Base-by-base conservation (phyloP, 1,140 invertebrate species). In the Hormaphis cornu region DNA sequence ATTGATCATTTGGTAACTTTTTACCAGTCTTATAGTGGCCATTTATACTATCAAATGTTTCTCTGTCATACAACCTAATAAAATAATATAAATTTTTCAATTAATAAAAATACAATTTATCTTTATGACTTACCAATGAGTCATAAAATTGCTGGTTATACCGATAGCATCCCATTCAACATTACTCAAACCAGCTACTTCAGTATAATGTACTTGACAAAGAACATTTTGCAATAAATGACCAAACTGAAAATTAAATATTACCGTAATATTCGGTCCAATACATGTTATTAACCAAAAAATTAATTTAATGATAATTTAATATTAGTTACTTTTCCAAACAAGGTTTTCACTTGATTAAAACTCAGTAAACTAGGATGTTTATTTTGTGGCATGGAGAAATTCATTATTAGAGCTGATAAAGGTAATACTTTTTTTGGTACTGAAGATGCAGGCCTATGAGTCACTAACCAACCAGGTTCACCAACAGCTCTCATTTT, bases 151-250 rank as follows among this genome's bases (percentile, higher is more conserved):
- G 1, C 87, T 84, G 48, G 87, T 87, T 0, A 94, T 84, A 75
- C 88, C 85, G 0, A 88, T 85, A 12, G 89, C 88, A 79, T 97
- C 95, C 90, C 90, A 95, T 79, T 97, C 93, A 0, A 96, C 83
- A 76, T 92, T 93, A 1, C 85, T 88, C 3, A 91, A 77, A 1
- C 92, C 92, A 8, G 90, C 83, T 1, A 94, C 82, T 77, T 94
- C 90, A n/a, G 84, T 82, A 75, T 92, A 93, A 3, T 86, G 85
- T 0, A 87, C 85, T 76, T 83, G 86, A 2, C 89, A 89, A 30
- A 97, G 77, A 70, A 94, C 76, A 79, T 93, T 87, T 74, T 94
- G 89, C 9, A 97, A 78, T 1, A 85, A 82, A 73, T 88, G 84
- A 6, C 94, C 94, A 80, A 97, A 93, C 81, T 88, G 74, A 54